phyloP scores from a whole-genome alignment of 2,888 invertebrate species.

The Protula sp. region DNA sequence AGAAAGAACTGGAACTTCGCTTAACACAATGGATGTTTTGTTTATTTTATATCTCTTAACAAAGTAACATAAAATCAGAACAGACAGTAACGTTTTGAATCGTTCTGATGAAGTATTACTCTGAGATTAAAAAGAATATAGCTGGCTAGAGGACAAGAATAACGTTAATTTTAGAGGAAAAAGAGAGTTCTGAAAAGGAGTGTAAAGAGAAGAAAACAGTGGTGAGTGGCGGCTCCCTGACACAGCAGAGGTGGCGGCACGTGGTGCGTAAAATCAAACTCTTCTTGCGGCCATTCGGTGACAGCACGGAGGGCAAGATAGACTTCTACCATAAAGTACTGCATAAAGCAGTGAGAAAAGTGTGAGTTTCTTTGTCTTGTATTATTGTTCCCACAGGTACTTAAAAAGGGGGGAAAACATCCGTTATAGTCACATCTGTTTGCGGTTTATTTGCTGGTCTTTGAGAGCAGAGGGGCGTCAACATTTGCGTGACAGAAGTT shows the following conservation, averaged over 20 bases:
- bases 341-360: conserved; percentile 17
- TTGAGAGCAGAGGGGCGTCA: no score
- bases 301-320: conserved; percentile 17
- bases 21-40: no score
- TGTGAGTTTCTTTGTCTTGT: conserved; percentile 9
- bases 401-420: background rate
- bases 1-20: no score
- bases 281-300: conserved; percentile 17
- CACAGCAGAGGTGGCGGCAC: conserved; percentile 11
- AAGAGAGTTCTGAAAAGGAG: conserved; percentile 18
- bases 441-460: no score
- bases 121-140: no score
- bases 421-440: no score
- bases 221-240: conserved; percentile 2
- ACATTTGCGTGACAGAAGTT: no score
- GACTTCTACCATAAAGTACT: conserved; percentile 22
- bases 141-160: no score
- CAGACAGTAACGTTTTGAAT: no score
- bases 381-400: background rate
- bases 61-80: no score
- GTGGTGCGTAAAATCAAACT: conserved; percentile 9
- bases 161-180: conserved; percentile 9
- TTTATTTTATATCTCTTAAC: no score
- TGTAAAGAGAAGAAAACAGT: background rate
- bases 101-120: no score